Base-by-base conservation (phyloP, 1,140 invertebrate species). In the Drosophila obscura region DNA sequence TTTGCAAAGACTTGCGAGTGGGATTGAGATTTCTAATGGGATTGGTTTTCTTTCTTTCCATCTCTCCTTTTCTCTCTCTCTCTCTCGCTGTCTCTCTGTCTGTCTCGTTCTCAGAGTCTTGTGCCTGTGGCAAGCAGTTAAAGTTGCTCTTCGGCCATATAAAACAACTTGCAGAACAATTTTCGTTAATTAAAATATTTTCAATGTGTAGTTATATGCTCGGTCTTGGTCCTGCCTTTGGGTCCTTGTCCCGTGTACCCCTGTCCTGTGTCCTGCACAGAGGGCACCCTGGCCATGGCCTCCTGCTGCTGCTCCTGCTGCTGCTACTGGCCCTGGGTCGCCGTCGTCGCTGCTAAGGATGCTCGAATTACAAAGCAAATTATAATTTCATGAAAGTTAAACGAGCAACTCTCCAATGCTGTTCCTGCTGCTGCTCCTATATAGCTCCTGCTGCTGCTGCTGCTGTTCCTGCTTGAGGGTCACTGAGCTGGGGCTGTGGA, bases 311-410 rank as follows among this genome's bases (percentile, higher is more conserved):
- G 5, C 26, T 28, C 13, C 48, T 24, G n/a, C 19, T 53, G 9
- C 49, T 31, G 44, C 44, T 79, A 41, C 63, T 71, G 69, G 51
- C 59, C 67, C 73, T 45, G 15, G 62, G 63, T 69, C 63, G 66
- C 66, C 73, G 49, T 74, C 73, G 58, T 75, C 55, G 61, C 78
- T 79, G 81, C 78, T 84, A 85, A 87, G 75, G 78, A 85, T 90
- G 78, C 85, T 90, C 81, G 76, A 79, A 90, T 89, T 89, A 90
- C 81, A 90, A 87, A 90, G 78, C 87, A 90, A 90, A 90, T 90
- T 90, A 90, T 90, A 90, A 90, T 90, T 90, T 90, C 87, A 90
- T 90, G 85, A 90, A 90, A 90, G 85, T 90, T 90, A 90, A 90
- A 90, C 87, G 85, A 85, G 87, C 82, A 82, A 90, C 78, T 90